A percentile compares a stretch with the other conserved stretches of the same genome.
Conservation (phyloP, 2,888 invertebrate genomes). For the Tuberolachnus salignus region DNA sequence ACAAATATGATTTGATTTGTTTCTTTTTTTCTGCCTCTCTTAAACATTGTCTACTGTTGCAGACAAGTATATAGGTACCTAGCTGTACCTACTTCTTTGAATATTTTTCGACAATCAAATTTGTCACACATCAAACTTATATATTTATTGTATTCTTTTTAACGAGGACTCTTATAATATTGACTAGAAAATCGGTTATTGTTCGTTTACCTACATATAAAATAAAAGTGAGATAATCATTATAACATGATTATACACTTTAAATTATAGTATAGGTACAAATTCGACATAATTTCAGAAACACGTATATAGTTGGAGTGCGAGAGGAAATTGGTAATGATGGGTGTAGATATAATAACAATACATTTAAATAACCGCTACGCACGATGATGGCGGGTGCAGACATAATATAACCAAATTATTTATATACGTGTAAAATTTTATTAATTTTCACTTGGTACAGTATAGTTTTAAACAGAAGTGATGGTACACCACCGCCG, state of each 20-base stretch:
- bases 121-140: conserved; percentile 22
- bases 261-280: neutral
- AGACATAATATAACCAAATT: no score
- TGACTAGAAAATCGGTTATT: conserved; percentile 13
- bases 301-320: neutral
- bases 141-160: neutral
- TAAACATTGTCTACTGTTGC: neutral
- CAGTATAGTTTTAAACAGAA: no score
- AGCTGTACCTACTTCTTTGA: neutral
- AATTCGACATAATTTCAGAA: neutral
- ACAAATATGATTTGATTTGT: neutral
- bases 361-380: neutral
- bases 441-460: no score
- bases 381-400: no score
- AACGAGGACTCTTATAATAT: neutral
- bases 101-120: conserved; percentile 8
- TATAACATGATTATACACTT: neutral
- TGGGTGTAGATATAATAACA: neutral
- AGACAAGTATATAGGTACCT: neutral
- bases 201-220: neutral
- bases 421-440: no score
- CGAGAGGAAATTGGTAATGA: neutral
- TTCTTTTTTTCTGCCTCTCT: no score
- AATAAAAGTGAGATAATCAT: neutral
- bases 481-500: no score